Evolutionary conservation across 2,113 vertebrate genomes (phyloP).

Genomic region (Pterocles gutturalis): DNA sequence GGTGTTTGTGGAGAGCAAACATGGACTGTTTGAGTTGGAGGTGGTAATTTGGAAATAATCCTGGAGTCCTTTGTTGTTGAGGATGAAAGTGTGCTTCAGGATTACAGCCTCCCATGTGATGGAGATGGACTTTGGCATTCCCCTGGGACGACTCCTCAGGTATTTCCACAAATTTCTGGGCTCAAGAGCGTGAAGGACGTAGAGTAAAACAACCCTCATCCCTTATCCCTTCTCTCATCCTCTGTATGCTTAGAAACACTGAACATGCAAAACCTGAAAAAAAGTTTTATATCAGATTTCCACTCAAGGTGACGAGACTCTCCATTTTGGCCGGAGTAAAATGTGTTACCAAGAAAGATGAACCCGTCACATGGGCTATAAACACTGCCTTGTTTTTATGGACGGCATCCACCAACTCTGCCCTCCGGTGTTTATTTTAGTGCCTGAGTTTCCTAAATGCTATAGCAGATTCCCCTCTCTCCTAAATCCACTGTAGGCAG

Average conservation of each 20-base stretch:
- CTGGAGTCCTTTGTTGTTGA: background rate
- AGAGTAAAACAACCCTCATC: background rate
- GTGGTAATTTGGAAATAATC: background rate
- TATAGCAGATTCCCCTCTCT: background rate
- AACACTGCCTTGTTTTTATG: background rate
- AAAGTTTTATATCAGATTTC: background rate
- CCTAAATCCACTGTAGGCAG: background rate
- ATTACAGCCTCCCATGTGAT: background rate
- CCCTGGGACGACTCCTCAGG: background rate
- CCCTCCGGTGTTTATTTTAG: background rate
- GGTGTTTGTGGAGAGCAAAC: background rate
- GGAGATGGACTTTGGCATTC: background rate
- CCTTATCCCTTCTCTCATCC: background rate
- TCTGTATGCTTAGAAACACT: accelerated
- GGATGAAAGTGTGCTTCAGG: background rate
- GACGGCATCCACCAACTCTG: background rate
- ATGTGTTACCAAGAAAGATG: background rate
- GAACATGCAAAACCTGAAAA: background rate
- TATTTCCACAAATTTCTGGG: background rate
- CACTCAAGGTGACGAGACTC: background rate
- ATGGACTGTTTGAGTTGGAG: background rate
- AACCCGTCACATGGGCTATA: background rate
- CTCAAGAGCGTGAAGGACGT: background rate
- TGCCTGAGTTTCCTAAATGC: background rate
- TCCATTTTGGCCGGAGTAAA: background rate